phyloP scores from a whole-genome alignment of 2,797 vertebrate species.

The Chelon labrosus region DNA sequence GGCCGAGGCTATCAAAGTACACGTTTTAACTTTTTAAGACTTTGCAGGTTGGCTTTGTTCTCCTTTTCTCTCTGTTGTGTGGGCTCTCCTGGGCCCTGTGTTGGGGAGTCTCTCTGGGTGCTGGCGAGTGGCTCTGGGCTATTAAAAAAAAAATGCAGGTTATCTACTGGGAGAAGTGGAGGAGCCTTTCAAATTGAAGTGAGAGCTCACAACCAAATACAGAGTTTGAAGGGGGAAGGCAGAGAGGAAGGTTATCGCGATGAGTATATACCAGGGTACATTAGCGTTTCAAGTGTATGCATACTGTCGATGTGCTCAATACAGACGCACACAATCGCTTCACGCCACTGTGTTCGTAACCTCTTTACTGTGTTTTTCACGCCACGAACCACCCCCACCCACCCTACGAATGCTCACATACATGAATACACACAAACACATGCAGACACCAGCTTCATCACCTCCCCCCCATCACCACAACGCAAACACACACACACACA shows the following conservation, averaged over 20 bases:
- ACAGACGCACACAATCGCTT: conserved; percentile 37
- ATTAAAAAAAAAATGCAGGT: conserved; percentile 77
- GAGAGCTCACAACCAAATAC: conserved; percentile 75
- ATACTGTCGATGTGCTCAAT: conserved; percentile 2
- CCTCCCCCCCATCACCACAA: conserved; percentile 12
- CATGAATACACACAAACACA: conserved; percentile 57
- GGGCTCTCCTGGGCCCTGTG: conserved; percentile 81
- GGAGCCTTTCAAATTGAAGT: conserved; percentile 84
- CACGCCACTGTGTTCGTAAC: conserved; percentile 18
- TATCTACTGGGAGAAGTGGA: conserved; percentile 81
- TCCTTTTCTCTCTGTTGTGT: conserved; percentile 79
- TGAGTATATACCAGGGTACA: conserved; percentile 30
- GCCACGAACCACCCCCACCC: conserved; percentile 2
- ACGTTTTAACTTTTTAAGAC: conserved; percentile 87
- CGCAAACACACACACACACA: conserved; percentile 37
- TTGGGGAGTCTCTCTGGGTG: conserved; percentile 82
- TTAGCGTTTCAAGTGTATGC: conserved; percentile 16
- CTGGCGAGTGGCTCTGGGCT: conserved; percentile 82
- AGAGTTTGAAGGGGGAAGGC: conserved; percentile 59
- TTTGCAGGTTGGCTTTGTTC: conserved; percentile 87
- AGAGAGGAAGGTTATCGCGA: conserved; percentile 37
- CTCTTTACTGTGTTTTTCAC: conserved; percentile 19
- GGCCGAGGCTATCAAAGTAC: conserved; percentile 86
- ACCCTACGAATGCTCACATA: conserved; percentile 33
- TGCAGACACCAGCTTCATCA: conserved; percentile 53